Evolutionary conservation across 2,113 vertebrate genomes (phyloP), one percentile per base, ranked within the genome.

Genomic region (Tachuris rubrigastra): DNA sequence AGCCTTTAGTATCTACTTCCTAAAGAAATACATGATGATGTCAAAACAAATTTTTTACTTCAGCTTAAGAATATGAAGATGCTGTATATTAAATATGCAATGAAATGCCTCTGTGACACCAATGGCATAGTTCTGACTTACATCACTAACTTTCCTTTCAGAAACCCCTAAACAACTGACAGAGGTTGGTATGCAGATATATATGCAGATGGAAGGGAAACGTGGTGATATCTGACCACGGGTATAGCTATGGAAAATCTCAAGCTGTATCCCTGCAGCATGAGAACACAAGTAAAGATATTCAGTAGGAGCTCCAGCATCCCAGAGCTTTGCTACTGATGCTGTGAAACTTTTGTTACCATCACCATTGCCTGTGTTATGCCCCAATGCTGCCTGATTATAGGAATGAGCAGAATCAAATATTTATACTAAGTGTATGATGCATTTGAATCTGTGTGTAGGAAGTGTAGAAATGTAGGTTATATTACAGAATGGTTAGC

Each of bases 351-450:
- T 50, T 2, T 4, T 9, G 47, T 58, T n/a, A 14, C 53, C 55
- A 33, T 5, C 53, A 31, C 52, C 8, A 2, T 41, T 47, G 46
- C 65, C 13, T 83, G 31, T 5, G 5, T 28, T 49, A 15, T 8
- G 11, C 14, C 75, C 46, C 19, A 7, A 3, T 5, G 2, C 33
- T 56, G 35, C 18, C 56, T 21, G 5, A 31, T 37, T 14, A 31
- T 31, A 63, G 20, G 5, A 56, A 22, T 18, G 23, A 82, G 33
- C 7, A 39, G 47, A 60, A 62, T 8, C 6, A 35, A 30, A 42
- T 0, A 0, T 44, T 50, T 56, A 8, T 13, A 5, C 55, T 18
- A 35, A 8, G 3, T 30, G 35, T 22, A 4, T 3, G 13, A 37
- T 30, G 50, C 39, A 28, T 62, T 52, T 46, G n/a, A 44, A 10